Evolutionary conservation across 2,113 vertebrate genomes (phyloP).

Genomic region (Vimba vimba): DNA sequence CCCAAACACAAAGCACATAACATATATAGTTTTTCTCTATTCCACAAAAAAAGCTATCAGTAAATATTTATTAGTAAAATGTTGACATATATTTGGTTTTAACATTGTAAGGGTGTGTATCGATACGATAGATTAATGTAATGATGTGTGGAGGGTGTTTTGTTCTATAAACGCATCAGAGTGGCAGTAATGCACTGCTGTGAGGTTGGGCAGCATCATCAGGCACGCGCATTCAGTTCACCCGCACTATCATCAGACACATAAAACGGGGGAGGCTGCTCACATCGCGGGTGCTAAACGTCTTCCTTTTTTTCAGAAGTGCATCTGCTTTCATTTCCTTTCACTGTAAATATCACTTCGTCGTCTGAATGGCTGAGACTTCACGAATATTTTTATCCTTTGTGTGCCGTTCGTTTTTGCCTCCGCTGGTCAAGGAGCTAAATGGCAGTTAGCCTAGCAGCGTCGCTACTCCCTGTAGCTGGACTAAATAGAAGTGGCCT

Average conservation of each 20-base stretch:
- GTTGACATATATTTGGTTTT: background rate
- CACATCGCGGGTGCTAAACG: constrained; percentile 2
- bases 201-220: constrained; percentile 30
- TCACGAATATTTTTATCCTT: background rate
- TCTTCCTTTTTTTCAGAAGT: background rate
- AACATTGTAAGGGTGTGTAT: too few species aligned
- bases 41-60: too few species aligned
- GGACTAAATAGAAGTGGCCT: constrained; percentile 33
- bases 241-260: background rate
- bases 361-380: constrained; percentile 24
- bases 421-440: constrained; percentile 39
- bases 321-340: constrained; percentile 24
- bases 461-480: constrained; percentile 29
- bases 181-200: constrained; percentile 25
- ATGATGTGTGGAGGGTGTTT: background rate
- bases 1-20: background rate
- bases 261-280: constrained; percentile 20
- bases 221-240: constrained; percentile 26
- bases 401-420: constrained; percentile 27
- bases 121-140: background rate
- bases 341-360: background rate
- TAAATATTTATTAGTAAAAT: background rate
- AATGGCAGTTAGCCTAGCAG: constrained; percentile 44
- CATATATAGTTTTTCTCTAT: background rate
- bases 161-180: constrained; percentile 11